Evolutionary conservation across 2,797 vertebrate species (phyloP), one percentile per base, ranked within the genome.

Genomic region (Sarcoramphus papa): DNA sequence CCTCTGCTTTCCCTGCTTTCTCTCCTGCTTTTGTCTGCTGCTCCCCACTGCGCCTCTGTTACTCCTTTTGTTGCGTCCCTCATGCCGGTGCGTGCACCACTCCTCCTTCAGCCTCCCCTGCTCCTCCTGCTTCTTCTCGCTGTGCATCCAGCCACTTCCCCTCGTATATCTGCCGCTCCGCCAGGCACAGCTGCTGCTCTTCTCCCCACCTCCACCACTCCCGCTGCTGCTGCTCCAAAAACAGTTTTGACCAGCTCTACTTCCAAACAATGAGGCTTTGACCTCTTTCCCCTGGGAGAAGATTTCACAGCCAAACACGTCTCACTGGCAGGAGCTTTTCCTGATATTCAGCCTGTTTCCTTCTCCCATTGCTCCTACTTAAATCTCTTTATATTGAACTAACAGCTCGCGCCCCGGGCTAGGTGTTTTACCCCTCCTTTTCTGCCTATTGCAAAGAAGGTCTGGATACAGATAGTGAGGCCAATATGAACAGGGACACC

Each of bases 251-350:
- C 95, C 96, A 96, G 95, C 80, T 95, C 94, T 21, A 48, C 92
- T 93, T 96, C 88, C 90, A 97, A 96, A 97, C 96, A 97, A 97
- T 97, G 95, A 95, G 83, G 88, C 95, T 97, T 95, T 97, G 96
- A 97, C 96, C 96, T 96, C 95, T 94, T 81, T 95, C 96, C 96
- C 96, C 88, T 92, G 96, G 95, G 96, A 97, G 96, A 97, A 96
- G 96, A 96, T 97, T 97, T 96, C 96, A 97, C 96, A 96, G 96
- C 96, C 95, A 97, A 97, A 97, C 95, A 96, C 77, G 94, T 96
- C 96, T 96, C 95, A 90, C 95, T 96, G 94, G 96, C 96, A 96
- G 96, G 95, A 95, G 93, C 96, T 95, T 97, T 97, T 97, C 96
- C 96, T 97, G 96, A 96, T 96, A 96, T 96, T 97, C 96, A 96